Conservation (phyloP, 2,113 vertebrate species). For the Solea senegalensis region DNA sequence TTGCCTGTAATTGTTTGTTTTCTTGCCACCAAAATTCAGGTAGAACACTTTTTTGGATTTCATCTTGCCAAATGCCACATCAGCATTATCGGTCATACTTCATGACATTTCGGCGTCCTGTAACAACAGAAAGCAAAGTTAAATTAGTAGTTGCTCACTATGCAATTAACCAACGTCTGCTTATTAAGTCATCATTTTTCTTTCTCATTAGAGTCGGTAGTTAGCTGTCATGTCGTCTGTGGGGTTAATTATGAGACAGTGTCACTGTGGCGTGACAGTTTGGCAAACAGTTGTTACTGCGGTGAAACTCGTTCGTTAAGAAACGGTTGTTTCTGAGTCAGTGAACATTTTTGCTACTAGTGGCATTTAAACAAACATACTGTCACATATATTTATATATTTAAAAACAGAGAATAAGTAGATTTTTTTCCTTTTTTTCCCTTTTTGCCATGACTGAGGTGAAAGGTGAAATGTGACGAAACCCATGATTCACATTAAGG, state of each 20-base stretch:
- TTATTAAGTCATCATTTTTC: background rate
- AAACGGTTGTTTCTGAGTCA: background rate
- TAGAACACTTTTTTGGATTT: background rate
- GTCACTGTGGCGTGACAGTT: conserved; percentile 15
- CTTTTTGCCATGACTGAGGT: background rate
- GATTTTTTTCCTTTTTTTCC: background rate
- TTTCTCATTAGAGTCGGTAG: background rate
- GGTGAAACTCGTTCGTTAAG: background rate
- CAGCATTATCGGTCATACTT: background rate
- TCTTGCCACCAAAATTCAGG: background rate
- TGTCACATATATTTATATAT: no score
- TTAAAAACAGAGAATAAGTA: no score
- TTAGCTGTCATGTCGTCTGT: conserved; percentile 6
- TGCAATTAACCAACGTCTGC: background rate
- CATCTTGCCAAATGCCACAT: background rate
- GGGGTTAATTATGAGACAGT: conserved; percentile 43
- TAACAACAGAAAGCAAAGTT: no score
- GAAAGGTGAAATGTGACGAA: conserved; percentile 42
- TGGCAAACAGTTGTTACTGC: conserved; percentile 25
- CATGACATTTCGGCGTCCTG: background rate
- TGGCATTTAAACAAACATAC: background rate
- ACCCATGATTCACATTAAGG: conserved; percentile 18
- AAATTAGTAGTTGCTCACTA: no score
- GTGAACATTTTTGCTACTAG: background rate
- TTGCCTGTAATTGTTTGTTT: no score